Evolutionary conservation across 1,140 invertebrate genomes (phyloP), one percentile per base, ranked within the genome.

Genomic region (Thaumetopoea pityocampa): DNA sequence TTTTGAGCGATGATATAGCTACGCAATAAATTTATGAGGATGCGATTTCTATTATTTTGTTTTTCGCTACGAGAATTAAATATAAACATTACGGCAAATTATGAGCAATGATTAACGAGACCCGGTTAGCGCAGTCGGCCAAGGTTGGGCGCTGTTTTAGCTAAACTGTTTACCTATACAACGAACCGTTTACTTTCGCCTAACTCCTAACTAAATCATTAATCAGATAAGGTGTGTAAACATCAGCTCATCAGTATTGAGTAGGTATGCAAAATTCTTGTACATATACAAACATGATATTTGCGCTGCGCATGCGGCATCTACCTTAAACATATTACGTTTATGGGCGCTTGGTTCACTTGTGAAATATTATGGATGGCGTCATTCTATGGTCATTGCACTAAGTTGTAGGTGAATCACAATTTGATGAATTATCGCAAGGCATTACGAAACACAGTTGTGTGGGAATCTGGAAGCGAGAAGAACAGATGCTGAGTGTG

Each of bases 91-190:
- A 62, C 22, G 38, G 7, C 10, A 30, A 24, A 30, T 32, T 23
- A 41, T 26, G 16, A 19, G 15, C 15, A 56, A 57, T 55, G 59
- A 60, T 67, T 57, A 67, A 72, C 53, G 62, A 43, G 53, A 60
- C 53, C 58, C 67, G 67, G 62, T 52, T 52, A 42, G 35, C 60
- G 41, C 58, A 66, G 35, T 68, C 63, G 63, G 70, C 60, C 72
- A 74, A 77, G 72, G 72, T 73, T 61, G 40, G 30, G 41, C 27
- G 18, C 35, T 51, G 57, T 57, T 50, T 47, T 42, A 65, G 56
- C 60, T 44, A 35, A 15, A 50, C 28, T 64, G 53, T 65, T 67
- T 72, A 69, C 58, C 45, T 58, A 47, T 45, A 53, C 60, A 33
- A 28, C 26, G 33, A 55, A 51, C 41, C 56, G 50, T 53, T 60